Conservation (phyloP, 2,888 invertebrate genomes). For the Melanargia galathea region DNA sequence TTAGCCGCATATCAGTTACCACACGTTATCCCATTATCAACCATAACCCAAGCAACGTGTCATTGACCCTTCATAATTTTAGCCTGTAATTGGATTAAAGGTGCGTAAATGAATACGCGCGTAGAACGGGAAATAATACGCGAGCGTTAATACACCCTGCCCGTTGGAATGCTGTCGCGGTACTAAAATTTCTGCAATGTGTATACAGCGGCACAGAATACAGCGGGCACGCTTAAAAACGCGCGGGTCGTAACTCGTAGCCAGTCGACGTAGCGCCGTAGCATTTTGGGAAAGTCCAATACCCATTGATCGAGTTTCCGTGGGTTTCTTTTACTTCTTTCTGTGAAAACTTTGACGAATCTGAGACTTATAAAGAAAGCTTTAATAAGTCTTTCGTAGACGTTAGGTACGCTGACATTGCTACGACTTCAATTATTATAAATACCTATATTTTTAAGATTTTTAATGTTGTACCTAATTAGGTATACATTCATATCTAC, state of each 20-base stretch:
- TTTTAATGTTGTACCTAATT: too few relatives aligned
- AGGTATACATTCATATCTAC: too few relatives aligned
- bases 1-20: conserved; percentile 54
- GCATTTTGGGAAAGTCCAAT: conserved; percentile 59
- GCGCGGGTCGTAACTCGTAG: conserved; percentile 38
- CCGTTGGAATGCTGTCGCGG: conserved; percentile 52
- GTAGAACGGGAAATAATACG: conserved; percentile 29
- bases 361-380: neutral
- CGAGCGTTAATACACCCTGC: conserved; percentile 47
- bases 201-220: too few relatives aligned
- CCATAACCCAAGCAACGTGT: conserved; percentile 44
- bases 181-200: conserved; percentile 55
- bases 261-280: conserved; percentile 54
- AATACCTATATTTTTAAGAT: too few relatives aligned
- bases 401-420: neutral
- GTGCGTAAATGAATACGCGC: conserved; percentile 67
- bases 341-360: conserved; percentile 7
- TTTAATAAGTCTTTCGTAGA: neutral
- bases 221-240: conserved; percentile 14
- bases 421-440: too few relatives aligned
- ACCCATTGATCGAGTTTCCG: conserved; percentile 60
- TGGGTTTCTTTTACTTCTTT: conserved; percentile 35
- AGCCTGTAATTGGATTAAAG: conserved; percentile 66
- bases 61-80: conserved; percentile 53
- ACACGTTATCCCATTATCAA: conserved; percentile 57